Conservation (phyloP, 1,140 invertebrate species). For the Caenorhabditis briggsae region DNA sequence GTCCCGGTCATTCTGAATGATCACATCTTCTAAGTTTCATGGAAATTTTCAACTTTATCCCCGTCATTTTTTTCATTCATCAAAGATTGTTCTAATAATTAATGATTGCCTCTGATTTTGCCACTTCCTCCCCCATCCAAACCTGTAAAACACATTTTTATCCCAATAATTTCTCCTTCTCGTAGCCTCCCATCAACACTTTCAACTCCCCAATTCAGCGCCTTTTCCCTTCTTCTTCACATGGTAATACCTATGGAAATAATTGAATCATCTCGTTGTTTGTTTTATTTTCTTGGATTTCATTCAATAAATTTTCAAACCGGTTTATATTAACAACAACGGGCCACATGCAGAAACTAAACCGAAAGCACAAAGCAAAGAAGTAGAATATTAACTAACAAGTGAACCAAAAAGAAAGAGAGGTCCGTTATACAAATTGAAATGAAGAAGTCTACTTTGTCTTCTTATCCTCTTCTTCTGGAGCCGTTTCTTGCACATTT, state of each 20-base stretch:
- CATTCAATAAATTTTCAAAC: not conserved
- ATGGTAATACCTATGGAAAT: not conserved
- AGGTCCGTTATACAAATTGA: not conserved
- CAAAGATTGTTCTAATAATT: slow-evolving; percentile 17
- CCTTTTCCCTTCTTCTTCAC: slow-evolving; percentile 8
- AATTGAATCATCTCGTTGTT: slow-evolving; percentile 13
- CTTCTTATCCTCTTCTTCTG: not conserved
- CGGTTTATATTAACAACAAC: too few species aligned
- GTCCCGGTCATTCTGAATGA: slow-evolving; percentile 26
- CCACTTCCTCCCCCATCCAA: not conserved
- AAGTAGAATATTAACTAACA: not conserved
- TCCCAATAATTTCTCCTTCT: not conserved
- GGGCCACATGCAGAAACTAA: too few species aligned
- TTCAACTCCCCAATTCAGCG: not conserved
- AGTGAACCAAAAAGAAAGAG: not conserved
- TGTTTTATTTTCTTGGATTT: not conserved
- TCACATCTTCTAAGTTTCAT: not conserved
- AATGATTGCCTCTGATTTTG: slow-evolving; percentile 13
- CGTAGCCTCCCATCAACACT: slow-evolving; percentile 42
- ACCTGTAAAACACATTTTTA: not conserved
- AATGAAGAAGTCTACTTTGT: not conserved
- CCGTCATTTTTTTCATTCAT: slow-evolving; percentile 35
- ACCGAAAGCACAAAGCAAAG: not conserved
- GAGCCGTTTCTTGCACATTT: not conserved
- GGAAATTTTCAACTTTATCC: not conserved